phyloP scores from a whole-genome alignment of 2,888 invertebrate species.

The Lasioglossum pauxillum region DNA sequence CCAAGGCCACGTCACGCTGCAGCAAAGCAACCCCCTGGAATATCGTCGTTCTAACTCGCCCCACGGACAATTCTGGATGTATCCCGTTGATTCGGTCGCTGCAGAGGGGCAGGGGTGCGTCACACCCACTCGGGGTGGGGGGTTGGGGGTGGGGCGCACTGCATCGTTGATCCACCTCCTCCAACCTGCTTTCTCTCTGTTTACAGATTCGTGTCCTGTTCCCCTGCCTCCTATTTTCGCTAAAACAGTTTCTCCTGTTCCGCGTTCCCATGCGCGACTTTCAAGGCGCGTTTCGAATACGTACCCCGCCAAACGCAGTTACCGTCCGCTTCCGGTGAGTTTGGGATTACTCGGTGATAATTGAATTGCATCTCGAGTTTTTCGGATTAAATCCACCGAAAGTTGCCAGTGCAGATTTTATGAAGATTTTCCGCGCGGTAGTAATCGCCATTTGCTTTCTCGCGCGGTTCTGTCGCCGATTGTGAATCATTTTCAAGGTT shows the following conservation, averaged over 20 bases:
- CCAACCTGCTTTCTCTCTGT: constrained; percentile 49
- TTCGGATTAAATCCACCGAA: background rate
- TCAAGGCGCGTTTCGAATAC: background rate
- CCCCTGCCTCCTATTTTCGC: constrained; percentile 26
- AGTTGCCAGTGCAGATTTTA: background rate
- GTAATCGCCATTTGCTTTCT: background rate
- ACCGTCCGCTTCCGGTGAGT: background rate
- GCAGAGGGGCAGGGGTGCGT: constrained; percentile 60
- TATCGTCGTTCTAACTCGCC: constrained; percentile 59
- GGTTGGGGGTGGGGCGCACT: constrained; percentile 45
- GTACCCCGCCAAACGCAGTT: background rate
- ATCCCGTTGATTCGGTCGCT: constrained; percentile 49
- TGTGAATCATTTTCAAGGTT: background rate
- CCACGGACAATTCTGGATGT: constrained; percentile 59
- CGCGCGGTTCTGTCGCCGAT: background rate
- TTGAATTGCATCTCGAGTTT: background rate
- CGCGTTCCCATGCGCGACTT: background rate
- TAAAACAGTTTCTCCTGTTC: constrained; percentile 28
- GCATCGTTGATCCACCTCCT: constrained; percentile 63
- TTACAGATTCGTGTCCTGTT: constrained; percentile 70
- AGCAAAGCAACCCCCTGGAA: constrained; percentile 45
- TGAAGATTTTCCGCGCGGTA: background rate
- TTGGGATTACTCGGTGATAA: background rate
- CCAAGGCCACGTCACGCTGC: constrained; percentile 70
- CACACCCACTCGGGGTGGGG: constrained; percentile 59